Evolutionary conservation across 2,888 invertebrate species (phyloP), one percentile per base, ranked within the genome.

Genomic region (Stenodema calcarata): DNA sequence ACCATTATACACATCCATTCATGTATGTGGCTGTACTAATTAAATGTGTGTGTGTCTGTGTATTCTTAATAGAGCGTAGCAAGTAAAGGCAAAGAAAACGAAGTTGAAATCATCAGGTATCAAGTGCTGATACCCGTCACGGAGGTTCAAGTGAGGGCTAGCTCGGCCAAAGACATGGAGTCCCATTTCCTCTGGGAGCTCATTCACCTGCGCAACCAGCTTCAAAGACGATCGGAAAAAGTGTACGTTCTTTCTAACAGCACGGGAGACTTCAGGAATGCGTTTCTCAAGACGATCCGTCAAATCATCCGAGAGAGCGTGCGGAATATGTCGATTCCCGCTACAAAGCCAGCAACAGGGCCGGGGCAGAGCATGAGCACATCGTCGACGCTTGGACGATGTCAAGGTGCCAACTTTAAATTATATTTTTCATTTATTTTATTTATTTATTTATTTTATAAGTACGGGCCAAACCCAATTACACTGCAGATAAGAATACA

Each of bases 181-280:
- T 98, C 96, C 88, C 98, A 98, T 92, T 98, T 97, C 93, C 93
- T 98, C 88, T 99, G 99, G 98, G 98, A 99, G 92, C 94, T 99
- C 89, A 97, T 99, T 90, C 98, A 99, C 92, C 93, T 98, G 90
- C 94, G 98, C 90, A 98, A 97, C 91, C 98, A 98, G 92, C 93
- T 97, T 89, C 98, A 98, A 91, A 94, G 98, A 88, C 94, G 98
- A 89, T 97, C 98, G 9, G 98, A 99, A 92, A 98, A 98, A 92
- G 96, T 98, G 89, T 99, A 99, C 91, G 98, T 98, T 89, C 94
- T 99, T 88, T 98, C 98, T 81, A 98, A 98, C 92, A 98, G 98
- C 92, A 98, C 98, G 84, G 95, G 96, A 87, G 98, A 98, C 91
- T 98, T 98, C 92, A 95, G 98, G 89, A 98, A 98, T 92, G 98